phyloP scores from a whole-genome alignment of 2,113 vertebrate species.

The Leptobrachium ailaonicum region DNA sequence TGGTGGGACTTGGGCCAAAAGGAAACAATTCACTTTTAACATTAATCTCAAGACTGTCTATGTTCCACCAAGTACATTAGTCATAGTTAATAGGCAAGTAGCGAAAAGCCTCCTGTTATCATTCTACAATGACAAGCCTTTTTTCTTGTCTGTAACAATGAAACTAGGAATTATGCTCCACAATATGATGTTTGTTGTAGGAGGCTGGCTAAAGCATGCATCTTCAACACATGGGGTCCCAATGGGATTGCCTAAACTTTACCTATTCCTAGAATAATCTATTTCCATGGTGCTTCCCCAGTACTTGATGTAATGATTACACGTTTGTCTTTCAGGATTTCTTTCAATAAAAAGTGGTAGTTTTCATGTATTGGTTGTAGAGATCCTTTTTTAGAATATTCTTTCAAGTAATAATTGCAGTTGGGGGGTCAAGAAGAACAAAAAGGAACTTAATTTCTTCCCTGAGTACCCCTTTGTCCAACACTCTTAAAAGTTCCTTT shows the following conservation, averaged over 20 bases:
- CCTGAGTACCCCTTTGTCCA: too few relatives aligned
- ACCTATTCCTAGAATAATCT: conserved; percentile 8
- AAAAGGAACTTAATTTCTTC: too few relatives aligned
- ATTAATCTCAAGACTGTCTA: conserved; percentile 18
- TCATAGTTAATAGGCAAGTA: conserved; percentile 15
- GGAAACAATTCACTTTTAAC: conserved; percentile 28
- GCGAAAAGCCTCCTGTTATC: neutral
- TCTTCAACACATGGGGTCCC: neutral
- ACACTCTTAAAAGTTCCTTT: too few relatives aligned
- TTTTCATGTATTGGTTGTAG: too few relatives aligned
- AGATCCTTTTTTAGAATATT: too few relatives aligned
- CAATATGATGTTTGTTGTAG: conserved; percentile 2
- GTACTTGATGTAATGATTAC: neutral
- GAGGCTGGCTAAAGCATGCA: neutral
- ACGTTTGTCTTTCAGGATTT: neutral
- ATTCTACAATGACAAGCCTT: neutral
- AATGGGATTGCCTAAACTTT: conserved; percentile 5
- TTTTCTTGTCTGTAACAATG: neutral
- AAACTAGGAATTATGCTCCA: neutral
- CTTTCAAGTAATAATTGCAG: too few relatives aligned
- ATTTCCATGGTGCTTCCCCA: neutral
- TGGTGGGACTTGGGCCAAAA: conserved; percentile 14
- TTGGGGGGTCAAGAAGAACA: too few relatives aligned
- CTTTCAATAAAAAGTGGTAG: too few relatives aligned
- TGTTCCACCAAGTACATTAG: conserved; percentile 5